Evolutionary conservation across 1,140 invertebrate species (phyloP).

Genomic region (Ips typographus): DNA sequence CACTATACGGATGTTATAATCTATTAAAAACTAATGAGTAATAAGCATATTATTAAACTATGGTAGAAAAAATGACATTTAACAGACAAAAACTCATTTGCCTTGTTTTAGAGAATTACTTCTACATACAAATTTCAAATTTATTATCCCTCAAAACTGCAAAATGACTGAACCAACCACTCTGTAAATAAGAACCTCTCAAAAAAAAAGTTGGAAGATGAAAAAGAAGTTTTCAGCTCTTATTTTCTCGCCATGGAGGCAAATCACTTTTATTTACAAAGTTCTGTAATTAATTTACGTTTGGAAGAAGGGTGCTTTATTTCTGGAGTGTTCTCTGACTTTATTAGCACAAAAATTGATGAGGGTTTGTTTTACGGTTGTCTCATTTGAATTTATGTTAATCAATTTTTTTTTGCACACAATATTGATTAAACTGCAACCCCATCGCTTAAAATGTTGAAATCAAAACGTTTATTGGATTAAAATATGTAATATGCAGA

Average conservation of each 20-base stretch:
- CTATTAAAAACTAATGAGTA: too few species aligned
- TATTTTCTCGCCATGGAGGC: background rate
- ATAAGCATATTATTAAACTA: too few species aligned
- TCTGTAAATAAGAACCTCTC: background rate
- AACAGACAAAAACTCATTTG: too few species aligned
- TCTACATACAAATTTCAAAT: too few species aligned
- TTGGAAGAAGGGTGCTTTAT: slow-evolving; percentile 1
- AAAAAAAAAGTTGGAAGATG: background rate
- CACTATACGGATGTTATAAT: too few species aligned
- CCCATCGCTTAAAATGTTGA: background rate
- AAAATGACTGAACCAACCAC: too few species aligned
- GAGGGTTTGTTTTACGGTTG: slow-evolving; percentile 5
- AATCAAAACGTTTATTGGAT: background rate
- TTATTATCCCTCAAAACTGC: too few species aligned
- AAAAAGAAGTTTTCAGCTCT: background rate
- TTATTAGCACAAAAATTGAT: slow-evolving; percentile 4
- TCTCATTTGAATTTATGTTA: slow-evolving; percentile 1
- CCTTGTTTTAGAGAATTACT: too few species aligned
- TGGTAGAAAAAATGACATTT: too few species aligned
- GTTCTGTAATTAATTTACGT: slow-evolving; percentile 1
- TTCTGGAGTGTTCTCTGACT: slow-evolving; percentile 3
- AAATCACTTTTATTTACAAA: slow-evolving; percentile 2
- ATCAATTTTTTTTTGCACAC: background rate
- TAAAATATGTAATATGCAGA: background rate
- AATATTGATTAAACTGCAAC: background rate